Percentiles rank a stretch among this genome's conserved stretches.
phyloP scores from a whole-genome alignment of 2,797 vertebrate species.

The Liasis olivaceus region DNA sequence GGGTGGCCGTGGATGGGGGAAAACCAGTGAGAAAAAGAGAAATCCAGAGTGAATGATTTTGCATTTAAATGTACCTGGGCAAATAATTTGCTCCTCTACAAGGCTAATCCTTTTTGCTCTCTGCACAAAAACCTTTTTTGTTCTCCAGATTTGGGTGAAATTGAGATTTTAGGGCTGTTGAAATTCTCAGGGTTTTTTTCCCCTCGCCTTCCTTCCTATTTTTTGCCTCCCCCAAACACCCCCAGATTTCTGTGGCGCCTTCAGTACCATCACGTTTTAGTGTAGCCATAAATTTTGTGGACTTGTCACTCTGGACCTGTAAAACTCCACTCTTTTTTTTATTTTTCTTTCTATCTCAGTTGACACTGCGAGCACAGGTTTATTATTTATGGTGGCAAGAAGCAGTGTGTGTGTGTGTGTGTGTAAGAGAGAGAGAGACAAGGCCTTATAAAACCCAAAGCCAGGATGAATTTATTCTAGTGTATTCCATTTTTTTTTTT shows the following conservation, averaged over 20 bases:
- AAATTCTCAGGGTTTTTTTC: not conserved
- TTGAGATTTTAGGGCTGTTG: too few relatives aligned
- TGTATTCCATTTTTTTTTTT: not conserved
- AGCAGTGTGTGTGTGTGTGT: not conserved
- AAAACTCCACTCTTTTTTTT: not conserved
- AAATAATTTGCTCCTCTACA: not conserved
- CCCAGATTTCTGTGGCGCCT: too few relatives aligned
- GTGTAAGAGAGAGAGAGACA: not conserved
- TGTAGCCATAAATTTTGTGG: not conserved
- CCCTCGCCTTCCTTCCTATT: not conserved
- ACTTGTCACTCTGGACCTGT: not conserved
- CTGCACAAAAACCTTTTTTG: not conserved
- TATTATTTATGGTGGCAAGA: not conserved
- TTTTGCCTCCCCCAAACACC: not conserved
- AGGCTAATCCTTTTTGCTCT: not conserved
- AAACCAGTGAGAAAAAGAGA: not conserved
- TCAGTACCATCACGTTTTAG: not conserved
- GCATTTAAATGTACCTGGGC: not conserved
- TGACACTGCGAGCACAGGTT: not conserved
- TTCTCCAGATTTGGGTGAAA: not conserved
- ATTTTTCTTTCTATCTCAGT: not conserved
- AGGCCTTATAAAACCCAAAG: not conserved
- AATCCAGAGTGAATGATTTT: not conserved
- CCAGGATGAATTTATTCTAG: not conserved
- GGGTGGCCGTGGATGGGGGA: accelerated